Conservation (phyloP, 2,113 vertebrate species). For the Orycteropus afer region DNA sequence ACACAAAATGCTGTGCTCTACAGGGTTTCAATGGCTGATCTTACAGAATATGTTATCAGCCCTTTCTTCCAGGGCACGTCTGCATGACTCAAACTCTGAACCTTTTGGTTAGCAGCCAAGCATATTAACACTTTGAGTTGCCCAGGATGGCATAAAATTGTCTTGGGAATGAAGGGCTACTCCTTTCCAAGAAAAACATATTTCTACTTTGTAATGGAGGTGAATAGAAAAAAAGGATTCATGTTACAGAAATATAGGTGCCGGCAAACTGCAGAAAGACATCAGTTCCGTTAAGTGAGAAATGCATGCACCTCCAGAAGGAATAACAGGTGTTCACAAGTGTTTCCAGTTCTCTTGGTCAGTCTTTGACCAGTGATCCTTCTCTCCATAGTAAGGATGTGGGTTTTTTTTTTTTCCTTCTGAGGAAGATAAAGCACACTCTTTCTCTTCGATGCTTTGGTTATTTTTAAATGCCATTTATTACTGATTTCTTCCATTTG, state of each 20-base stretch:
- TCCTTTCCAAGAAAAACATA: neutral
- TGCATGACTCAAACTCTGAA: too few species aligned
- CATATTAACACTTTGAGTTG: neutral
- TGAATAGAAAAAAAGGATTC: neutral
- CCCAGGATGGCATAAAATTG: neutral
- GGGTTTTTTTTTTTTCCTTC: neutral
- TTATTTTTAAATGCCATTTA: constrained; percentile 56
- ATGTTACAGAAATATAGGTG: neutral
- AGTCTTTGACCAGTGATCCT: neutral
- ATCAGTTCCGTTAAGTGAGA: neutral
- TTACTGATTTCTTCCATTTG: neutral
- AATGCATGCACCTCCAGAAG: neutral
- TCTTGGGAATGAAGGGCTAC: neutral
- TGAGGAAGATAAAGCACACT: neutral
- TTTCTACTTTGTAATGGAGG: neutral
- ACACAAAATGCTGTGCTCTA: too few species aligned
- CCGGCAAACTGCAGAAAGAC: neutral
- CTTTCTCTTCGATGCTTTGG: constrained; percentile 25
- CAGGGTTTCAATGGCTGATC: neutral
- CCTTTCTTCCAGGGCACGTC: neutral
- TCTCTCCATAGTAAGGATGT: neutral
- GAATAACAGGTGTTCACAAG: neutral
- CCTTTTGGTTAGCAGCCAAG: neutral
- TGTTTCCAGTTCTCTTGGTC: neutral
- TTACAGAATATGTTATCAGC: neutral